Conservation (phyloP, 2,113 vertebrate species). For the Equus przewalskii region DNA sequence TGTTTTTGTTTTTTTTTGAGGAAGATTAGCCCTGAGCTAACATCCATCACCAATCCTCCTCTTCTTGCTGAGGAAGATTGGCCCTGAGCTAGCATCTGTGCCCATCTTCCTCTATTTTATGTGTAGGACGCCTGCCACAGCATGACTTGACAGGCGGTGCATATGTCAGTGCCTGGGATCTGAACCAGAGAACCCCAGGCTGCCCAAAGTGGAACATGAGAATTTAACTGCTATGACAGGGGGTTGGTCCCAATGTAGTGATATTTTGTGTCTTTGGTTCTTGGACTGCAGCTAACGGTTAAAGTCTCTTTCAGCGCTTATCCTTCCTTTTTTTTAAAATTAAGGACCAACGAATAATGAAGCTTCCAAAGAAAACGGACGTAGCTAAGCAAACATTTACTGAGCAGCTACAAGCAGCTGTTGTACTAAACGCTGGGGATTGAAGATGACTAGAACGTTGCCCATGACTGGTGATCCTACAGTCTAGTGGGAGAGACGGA, state of each 20-base stretch:
- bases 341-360: slow-evolving; percentile 35
- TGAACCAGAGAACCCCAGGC: no score
- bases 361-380: neutral
- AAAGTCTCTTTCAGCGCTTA: neutral
- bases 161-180: no score
- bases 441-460: neutral
- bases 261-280: neutral
- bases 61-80: no score
- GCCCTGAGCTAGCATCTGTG: no score
- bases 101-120: no score
- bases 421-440: neutral
- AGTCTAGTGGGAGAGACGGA: neutral
- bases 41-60: no score
- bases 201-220: no score
- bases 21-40: no score
- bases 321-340: neutral
- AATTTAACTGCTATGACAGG: no score
- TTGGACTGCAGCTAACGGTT: neutral
- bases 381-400: neutral
- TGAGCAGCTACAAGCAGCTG: neutral
- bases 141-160: no score
- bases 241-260: neutral
- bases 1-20: neutral
- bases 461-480: neutral
- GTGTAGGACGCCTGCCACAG: no score